Percentiles rank a stretch among this genome's conserved stretches.
Conservation (phyloP, 2,113 vertebrate species). For the Pseudonaja textilis region DNA sequence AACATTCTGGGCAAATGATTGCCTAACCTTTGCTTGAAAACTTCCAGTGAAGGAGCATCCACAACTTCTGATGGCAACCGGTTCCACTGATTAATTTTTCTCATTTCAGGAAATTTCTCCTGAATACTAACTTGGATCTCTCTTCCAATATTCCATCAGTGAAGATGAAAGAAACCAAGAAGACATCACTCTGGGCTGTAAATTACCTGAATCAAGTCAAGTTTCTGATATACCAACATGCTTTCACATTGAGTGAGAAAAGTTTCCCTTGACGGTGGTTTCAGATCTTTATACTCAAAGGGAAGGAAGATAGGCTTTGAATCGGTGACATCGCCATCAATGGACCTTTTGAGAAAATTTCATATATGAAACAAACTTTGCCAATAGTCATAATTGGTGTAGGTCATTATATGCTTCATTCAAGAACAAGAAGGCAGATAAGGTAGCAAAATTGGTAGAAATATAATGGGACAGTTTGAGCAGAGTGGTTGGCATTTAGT, state of each 20-base stretch:
- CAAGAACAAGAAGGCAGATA: background rate
- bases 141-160: no score
- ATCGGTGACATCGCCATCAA: background rate
- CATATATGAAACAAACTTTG: background rate
- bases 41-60: no score
- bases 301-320: background rate
- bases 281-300: background rate
- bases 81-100: background rate
- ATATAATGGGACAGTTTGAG: background rate
- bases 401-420: background rate
- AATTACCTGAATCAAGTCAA: background rate
- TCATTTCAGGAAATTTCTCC: background rate
- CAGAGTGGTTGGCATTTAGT: background rate
- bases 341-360: background rate
- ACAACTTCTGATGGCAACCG: background rate
- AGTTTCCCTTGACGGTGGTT: background rate
- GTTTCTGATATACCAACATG: background rate
- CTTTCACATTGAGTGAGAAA: background rate
- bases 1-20: background rate
- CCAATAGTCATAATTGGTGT: background rate
- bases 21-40: no score
- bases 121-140: background rate
- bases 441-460: background rate
- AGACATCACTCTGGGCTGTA: background rate
- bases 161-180: background rate